A percentile compares a stretch with the other conserved stretches of the same genome.
phyloP scores from a whole-genome alignment of 2,113 vertebrate genomes.

The Xenus cinereus region DNA sequence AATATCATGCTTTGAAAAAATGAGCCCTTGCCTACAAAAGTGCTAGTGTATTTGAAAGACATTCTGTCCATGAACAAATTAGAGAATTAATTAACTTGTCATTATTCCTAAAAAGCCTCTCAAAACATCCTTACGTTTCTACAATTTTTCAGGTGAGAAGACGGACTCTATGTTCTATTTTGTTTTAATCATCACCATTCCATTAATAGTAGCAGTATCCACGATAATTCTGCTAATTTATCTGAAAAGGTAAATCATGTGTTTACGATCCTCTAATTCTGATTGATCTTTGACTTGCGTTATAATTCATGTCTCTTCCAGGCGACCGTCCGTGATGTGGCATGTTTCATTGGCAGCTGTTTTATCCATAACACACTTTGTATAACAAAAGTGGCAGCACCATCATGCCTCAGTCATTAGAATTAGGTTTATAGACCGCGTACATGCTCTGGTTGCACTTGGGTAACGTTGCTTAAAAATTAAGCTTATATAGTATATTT shows the following conservation, averaged over 20 bases:
- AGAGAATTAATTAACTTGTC: not conserved
- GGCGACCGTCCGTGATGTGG: not conserved
- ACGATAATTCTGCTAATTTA: constrained; percentile 55
- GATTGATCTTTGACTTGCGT: not conserved
- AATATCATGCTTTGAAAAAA: not conserved
- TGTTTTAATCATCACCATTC: constrained; percentile 38
- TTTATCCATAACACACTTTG: not conserved
- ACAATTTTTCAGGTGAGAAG: constrained; percentile 39
- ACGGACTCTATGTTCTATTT: not conserved
- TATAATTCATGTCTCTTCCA: not conserved
- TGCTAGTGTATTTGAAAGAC: not conserved
- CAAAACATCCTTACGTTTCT: not conserved
- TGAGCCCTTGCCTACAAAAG: not conserved
- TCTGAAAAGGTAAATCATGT: constrained; percentile 59
- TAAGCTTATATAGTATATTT: not conserved
- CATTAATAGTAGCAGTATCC: constrained; percentile 16
- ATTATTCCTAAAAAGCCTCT: not conserved
- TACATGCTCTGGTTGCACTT: not conserved
- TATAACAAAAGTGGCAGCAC: not conserved
- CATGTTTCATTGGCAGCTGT: not conserved
- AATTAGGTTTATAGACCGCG: not conserved
- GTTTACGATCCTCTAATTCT: not conserved
- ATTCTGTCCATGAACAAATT: not conserved
- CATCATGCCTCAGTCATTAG: not conserved
- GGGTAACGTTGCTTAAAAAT: not conserved